Evolutionary conservation across 2,113 vertebrate genomes (phyloP).

Genomic region (Paratilapia polleni): DNA sequence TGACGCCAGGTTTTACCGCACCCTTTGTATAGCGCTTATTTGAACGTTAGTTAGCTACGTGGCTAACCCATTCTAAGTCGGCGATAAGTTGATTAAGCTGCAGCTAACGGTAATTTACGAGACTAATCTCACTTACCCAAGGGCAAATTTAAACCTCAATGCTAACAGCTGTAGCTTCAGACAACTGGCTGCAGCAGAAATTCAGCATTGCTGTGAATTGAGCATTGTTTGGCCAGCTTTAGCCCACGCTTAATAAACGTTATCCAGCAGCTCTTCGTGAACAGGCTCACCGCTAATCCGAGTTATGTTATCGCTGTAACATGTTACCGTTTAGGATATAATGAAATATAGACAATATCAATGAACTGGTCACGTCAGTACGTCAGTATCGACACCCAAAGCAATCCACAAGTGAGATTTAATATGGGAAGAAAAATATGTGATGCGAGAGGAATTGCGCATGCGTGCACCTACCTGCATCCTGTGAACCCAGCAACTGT

Average conservation of each 20-base stretch:
- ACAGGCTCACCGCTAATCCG: neutral
- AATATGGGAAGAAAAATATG: neutral
- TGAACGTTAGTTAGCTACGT: slow-evolving; percentile 2
- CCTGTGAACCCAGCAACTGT: neutral
- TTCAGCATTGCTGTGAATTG: neutral
- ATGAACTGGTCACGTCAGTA: neutral
- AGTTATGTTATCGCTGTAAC: neutral
- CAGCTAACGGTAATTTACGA: slow-evolving; percentile 22
- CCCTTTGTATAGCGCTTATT: fast-evolving
- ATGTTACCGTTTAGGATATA: neutral
- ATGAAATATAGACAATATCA: neutral
- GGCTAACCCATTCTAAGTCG: slow-evolving; percentile 21
- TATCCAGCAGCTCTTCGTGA: neutral
- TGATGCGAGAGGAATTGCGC: neutral
- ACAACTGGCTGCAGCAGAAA: neutral
- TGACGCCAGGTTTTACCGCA: fast-evolving
- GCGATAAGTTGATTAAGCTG: slow-evolving; percentile 58
- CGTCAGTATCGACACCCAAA: neutral
- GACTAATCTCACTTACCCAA: slow-evolving; percentile 27
- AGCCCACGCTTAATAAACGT: neutral
- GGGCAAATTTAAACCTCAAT: neutral
- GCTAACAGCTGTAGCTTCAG: neutral
- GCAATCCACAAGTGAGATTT: neutral
- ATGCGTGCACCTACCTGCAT: neutral
- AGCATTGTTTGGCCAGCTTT: neutral